Conservation (phyloP, 2,113 vertebrate species). For the Heterocephalus glaber region DNA sequence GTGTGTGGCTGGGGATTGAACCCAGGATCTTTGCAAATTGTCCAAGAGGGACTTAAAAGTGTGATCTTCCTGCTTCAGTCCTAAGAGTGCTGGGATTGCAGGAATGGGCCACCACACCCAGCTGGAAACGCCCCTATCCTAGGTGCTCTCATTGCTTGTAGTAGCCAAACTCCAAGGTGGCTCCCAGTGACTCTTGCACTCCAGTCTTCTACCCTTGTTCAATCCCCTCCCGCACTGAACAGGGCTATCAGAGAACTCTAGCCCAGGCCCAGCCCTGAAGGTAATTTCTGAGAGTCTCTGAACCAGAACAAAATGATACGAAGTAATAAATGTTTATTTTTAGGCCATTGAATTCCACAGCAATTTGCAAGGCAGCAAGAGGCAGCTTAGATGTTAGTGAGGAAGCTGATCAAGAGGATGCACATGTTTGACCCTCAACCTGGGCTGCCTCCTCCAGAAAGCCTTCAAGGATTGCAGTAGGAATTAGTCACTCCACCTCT, state of each 20-base stretch:
- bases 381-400: neutral
- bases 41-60: neutral
- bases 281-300: neutral
- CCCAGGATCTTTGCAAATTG: neutral
- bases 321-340: neutral
- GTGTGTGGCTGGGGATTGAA: neutral
- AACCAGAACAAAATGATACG: neutral
- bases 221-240: neutral
- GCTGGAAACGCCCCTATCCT: rapidly evolving
- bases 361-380: neutral
- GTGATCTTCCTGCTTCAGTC: neutral
- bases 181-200: neutral
- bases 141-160: neutral
- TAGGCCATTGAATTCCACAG: neutral
- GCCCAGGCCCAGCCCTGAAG: rapidly evolving
- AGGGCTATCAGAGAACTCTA: neutral
- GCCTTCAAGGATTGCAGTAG: neutral
- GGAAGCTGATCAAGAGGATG: neutral
- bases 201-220: neutral
- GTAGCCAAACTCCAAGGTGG: neutral
- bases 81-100: neutral
- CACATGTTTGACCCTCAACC: neutral
- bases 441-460: neutral
- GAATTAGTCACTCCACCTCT: neutral
- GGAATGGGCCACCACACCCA: neutral